These are phyloP conservation scores for Drosophila funebris DNA, from an alignment of 1,140 invertebrate species.

Conservation along the genomic window DNA sequence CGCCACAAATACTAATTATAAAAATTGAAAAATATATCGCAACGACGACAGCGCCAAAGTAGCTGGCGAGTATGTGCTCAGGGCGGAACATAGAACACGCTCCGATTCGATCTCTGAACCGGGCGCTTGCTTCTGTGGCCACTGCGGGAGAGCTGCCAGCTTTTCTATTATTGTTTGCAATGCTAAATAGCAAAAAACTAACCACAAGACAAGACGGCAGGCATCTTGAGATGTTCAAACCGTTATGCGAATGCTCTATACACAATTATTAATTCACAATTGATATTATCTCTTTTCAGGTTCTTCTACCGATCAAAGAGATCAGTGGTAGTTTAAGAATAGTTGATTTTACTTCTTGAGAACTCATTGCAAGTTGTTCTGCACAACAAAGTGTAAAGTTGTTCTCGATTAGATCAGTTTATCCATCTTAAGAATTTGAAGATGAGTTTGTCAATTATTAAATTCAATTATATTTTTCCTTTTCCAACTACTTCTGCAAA, in stretches of 20 bases:
- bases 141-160: conserved; percentile 67
- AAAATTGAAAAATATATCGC: conserved; percentile 80
- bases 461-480: too few relatives aligned
- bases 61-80: conserved; percentile 56
- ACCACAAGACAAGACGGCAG: conserved; percentile 15
- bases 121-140: conserved; percentile 21
- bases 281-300: too few relatives aligned
- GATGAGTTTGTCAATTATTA: too few relatives aligned
- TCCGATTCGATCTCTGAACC: conserved; percentile 43
- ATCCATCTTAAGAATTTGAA: too few relatives aligned
- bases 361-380: too few relatives aligned
- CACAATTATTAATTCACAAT: too few relatives aligned
- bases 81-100: conserved; percentile 46
- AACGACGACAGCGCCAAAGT: conserved; percentile 60
- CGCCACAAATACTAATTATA: conserved; percentile 82
- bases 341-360: too few relatives aligned
- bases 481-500: too few relatives aligned
- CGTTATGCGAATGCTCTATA: conserved; percentile 17
- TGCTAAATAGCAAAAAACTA: conserved; percentile 49
- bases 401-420: too few relatives aligned
- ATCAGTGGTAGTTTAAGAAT: too few relatives aligned
- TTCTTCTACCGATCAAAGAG: too few relatives aligned
- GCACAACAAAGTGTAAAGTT: too few relatives aligned
- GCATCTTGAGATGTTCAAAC: neutral
- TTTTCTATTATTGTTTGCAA: conserved; percentile 77